A percentile compares a stretch with the other conserved stretches of the same genome.
Conservation (phyloP, 1,140 invertebrate species). For the Ostrea edulis region DNA sequence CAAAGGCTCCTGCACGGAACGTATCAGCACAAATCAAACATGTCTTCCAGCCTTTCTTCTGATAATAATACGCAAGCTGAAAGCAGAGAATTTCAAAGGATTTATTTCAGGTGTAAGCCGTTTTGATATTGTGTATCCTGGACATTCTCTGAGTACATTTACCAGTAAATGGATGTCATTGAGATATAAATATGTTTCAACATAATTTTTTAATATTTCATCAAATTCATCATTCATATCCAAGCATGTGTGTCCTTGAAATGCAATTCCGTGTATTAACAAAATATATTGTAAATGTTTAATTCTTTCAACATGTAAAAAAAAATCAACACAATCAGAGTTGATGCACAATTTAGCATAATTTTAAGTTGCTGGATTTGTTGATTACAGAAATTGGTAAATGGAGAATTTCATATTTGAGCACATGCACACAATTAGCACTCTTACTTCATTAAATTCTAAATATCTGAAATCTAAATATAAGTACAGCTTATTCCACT, state of each 20-base stretch:
- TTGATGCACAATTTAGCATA: no score
- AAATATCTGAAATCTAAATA: no score
- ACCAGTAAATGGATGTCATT: background rate
- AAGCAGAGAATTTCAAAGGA: constrained; percentile 48
- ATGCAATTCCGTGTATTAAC: background rate
- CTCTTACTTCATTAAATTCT: no score
- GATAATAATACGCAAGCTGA: constrained; percentile 94
- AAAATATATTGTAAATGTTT: background rate
- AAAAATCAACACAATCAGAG: no score
- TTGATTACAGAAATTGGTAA: no score
- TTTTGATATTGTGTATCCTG: no score
- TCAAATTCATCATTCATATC: no score
- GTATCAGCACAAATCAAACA: constrained; percentile 99
- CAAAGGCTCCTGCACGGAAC: constrained; percentile 99
- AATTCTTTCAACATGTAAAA: background rate
- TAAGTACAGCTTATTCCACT: no score
- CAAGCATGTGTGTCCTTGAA: background rate
- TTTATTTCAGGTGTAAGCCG: no score
- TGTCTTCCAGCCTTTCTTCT: constrained; percentile 99
- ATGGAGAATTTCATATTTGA: no score
- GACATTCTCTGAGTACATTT: background rate
- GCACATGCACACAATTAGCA: no score
- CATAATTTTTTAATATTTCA: background rate
- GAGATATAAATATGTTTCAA: background rate
- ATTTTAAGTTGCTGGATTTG: no score